Base-by-base conservation (phyloP, 2,888 invertebrate genomes). In the Parnassius glacialis region DNA sequence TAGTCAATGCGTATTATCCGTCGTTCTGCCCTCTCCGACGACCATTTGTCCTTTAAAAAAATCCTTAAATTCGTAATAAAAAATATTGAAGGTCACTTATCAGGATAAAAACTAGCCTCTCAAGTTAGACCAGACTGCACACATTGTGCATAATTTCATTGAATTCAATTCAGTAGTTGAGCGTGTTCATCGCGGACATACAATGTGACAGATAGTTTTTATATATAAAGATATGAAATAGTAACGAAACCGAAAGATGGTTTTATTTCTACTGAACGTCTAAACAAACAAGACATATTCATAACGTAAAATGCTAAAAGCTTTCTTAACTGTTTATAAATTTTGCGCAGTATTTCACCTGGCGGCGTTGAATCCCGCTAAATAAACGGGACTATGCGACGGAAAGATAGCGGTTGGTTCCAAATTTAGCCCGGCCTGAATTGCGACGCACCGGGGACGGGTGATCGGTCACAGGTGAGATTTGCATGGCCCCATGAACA, bases 371-470 rank as follows among this genome's bases (percentile, higher is more conserved):
- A 34, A 57, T 57, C 42, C 56, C 45, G 52, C 48, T 47, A 47
- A 50, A 50, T 12, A 20, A 42, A 60, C 48, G 54, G 48, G n/a
- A 54, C 48, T 43, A 13, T 9, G 53, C 48, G 48, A 52, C 53
- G 45, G n/a, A 13, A 13, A 51, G 54, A 54, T 47, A 54, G 44
- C 52, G 52, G 52, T n/a, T 34, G 47, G 48, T 50, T 58, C 62
- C 62, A 58, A 62, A 62, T 54, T 51, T 62, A 62, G 54, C 58
- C 9, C 62, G 62, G 53, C 54, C 57, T 54, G 62, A 50, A 62
- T 58, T 45, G 62, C 62, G 58, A 50, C 54, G n/a, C 43, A 52
- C 43, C 53, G 60, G 60, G 44, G 55, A 47, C 52, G 48, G 25
- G 13, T 52, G 45, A 48, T 43, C 61, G 48, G 9, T 20, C 50